phyloP scores from a whole-genome alignment of 2,797 vertebrate species.

The Pempheris klunzingeri region DNA sequence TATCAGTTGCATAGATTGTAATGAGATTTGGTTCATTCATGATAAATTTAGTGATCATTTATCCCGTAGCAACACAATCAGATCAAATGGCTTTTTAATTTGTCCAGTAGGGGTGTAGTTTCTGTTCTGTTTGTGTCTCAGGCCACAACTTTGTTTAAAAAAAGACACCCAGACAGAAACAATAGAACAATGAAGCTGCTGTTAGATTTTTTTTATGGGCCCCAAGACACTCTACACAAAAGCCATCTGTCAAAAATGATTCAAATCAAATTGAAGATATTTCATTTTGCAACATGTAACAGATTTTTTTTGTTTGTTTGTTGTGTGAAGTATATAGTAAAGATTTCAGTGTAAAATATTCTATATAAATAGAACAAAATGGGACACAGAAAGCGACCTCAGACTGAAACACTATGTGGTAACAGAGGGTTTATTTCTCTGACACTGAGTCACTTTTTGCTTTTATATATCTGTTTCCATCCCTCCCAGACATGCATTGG shows the following conservation, averaged over 20 bases:
- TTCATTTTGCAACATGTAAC: background rate
- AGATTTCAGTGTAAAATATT: background rate
- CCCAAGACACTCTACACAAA: slow-evolving; percentile 26
- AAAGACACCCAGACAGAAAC: slow-evolving; percentile 1
- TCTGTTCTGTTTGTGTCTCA: slow-evolving; percentile 9
- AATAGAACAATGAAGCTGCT: slow-evolving; percentile 44
- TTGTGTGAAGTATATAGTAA: slow-evolving; percentile 1
- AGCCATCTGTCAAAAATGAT: slow-evolving; percentile 20
- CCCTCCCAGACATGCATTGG: slow-evolving; percentile 5
- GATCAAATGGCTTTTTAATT: background rate
- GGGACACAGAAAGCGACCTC: background rate
- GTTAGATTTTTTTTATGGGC: slow-evolving; percentile 39
- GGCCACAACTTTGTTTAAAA: slow-evolving; percentile 9
- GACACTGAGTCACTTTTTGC: background rate
- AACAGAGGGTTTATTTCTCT: background rate
- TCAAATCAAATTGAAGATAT: background rate
- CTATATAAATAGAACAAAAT: background rate
- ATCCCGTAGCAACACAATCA: background rate
- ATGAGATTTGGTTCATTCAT: background rate
- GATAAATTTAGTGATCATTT: too few relatives aligned
- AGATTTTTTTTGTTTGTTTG: background rate
- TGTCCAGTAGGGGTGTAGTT: background rate
- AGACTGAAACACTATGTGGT: slow-evolving; percentile 2
- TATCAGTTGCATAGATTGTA: background rate
- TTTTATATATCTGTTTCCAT: background rate